Base-by-base conservation (phyloP, 2,888 invertebrate genomes). In the Orgyia antiqua region DNA sequence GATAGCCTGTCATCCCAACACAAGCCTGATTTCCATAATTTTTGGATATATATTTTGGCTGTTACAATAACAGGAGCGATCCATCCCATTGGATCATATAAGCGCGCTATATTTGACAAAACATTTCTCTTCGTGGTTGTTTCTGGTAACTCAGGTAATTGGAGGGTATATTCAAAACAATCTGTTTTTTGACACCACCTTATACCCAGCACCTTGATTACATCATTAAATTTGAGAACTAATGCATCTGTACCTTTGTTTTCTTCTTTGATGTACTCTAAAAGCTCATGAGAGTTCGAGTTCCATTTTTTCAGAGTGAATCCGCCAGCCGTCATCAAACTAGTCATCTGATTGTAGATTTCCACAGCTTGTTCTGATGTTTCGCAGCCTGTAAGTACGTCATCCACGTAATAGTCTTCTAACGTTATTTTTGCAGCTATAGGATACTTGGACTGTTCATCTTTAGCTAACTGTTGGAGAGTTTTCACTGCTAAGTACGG, bases 261-360 rank as follows among this genome's bases (percentile, higher is more conserved):
- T 8, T 19, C 19, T 19, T 19, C 8, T 5, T n/a, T n/a, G 6
- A 19, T 19, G 19, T 19, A 19, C n/a, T 19, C 2, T 5, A 19
- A n/a, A 2, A 19, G 8, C 2, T 8, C n/a, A 8, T 19, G 2
- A 19, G 8, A 31, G 25, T 36, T 36, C 24, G 31, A 27, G n/a
- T 18, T 35, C 17, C 24, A 27, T 36, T 28, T 36, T 13, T 17
- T 6, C 8, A 19, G n/a, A 2, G 6, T 6, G n/a, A 19, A 19
- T 5, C 19, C 19, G 6, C 19, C 19, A 19, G 8, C n/a, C 2
- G 3, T 19, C 19, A 19, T 19, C n/a, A 19, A 7, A 8, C n/a
- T 3, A 19, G 6, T 19, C 19, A 19, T 19, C n/a, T 19, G 8
- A 2, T 3, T 7, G 7, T 19, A 7, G n/a, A 19, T 5, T 19